Percentiles rank a stretch among this genome's conserved stretches.
Evolutionary conservation across 2,888 invertebrate genomes (phyloP).

Genomic region (Lepidochitona cinerea): DNA sequence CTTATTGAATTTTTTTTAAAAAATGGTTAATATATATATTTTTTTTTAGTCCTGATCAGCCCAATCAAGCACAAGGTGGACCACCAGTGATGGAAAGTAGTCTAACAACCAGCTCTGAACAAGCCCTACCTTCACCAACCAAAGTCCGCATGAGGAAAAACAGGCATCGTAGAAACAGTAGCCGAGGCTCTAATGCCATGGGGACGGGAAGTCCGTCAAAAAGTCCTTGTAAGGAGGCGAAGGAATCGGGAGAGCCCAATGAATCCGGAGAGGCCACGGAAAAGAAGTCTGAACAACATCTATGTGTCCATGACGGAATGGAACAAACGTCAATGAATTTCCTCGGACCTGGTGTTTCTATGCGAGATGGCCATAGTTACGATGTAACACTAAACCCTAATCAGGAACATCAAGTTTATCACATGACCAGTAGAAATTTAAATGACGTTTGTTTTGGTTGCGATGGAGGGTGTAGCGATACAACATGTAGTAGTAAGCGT

Average conservation of each 20-base stretch:
- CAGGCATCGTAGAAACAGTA: conserved; percentile 67
- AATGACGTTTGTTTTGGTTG: conserved; percentile 69
- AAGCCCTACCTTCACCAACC: conserved; percentile 58
- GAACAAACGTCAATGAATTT: conserved; percentile 53
- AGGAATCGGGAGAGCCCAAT: conserved; percentile 44
- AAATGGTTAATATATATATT: too few species aligned
- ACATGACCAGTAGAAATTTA: conserved; percentile 41
- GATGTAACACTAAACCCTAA: conserved; percentile 10
- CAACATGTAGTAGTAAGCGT: conserved; percentile 57
- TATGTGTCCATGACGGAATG: conserved; percentile 34
- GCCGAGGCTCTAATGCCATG: conserved; percentile 61
- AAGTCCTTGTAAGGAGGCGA: conserved; percentile 56
- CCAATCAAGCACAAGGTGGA: conserved; percentile 25
- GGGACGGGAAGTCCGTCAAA: conserved; percentile 52
- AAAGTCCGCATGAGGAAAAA: conserved; percentile 63
- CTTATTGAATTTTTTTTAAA: too few species aligned
- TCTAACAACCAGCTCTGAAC: conserved; percentile 56
- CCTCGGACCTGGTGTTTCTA: conserved; percentile 59
- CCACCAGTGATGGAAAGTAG: conserved; percentile 46
- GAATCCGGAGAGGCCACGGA: conserved; percentile 32
- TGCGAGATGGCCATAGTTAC: conserved; percentile 45
- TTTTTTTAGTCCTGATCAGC: neutral
- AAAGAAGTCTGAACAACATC: conserved; percentile 42
- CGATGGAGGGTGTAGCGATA: conserved; percentile 65
- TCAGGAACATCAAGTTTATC: conserved; percentile 14